Percentiles rank a stretch among this genome's conserved stretches.
Conservation (phyloP, 1,140 invertebrate genomes). For the Drosophila neocordata region DNA sequence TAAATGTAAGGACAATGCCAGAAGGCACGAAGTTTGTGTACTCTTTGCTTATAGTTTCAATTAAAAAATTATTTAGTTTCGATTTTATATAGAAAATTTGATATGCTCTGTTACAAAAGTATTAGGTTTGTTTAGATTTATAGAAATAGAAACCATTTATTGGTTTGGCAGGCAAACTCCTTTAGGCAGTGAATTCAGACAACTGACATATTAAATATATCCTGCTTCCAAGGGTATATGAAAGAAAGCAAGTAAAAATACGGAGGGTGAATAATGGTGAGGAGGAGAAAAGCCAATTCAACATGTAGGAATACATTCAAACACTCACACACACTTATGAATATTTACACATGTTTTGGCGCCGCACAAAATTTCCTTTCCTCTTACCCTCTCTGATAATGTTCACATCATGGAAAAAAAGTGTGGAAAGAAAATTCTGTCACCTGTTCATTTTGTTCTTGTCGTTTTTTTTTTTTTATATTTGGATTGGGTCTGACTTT, state of each 20-base stretch:
- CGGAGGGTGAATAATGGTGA: neutral
- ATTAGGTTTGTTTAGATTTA: no score
- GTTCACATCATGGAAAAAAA: neutral
- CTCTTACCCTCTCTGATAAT: constrained; percentile 1
- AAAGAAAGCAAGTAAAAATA: neutral
- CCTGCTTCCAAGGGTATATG: no score
- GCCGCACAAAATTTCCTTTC: constrained; percentile 19
- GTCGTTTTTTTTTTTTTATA: neutral
- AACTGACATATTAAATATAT: neutral
- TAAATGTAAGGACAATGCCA: neutral
- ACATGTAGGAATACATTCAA: constrained; percentile 50
- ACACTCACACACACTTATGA: constrained; percentile 53
- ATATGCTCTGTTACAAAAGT: no score
- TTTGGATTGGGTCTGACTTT: constrained; percentile 19
- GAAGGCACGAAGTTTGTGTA: neutral
- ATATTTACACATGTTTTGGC: constrained; percentile 76
- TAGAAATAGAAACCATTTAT: no score
- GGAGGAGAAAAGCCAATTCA: constrained; percentile 46
- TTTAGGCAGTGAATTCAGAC: no score
- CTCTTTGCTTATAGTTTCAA: no score
- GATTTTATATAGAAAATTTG: no score
- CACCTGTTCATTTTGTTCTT: constrained; percentile 55
- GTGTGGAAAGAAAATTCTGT: constrained; percentile 28
- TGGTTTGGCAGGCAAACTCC: no score
- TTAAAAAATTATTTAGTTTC: no score